A percentile compares a stretch with the other conserved stretches of the same genome.
Evolutionary conservation across 1,140 invertebrate genomes (phyloP).

Genomic region (Eurosta solidaginis): DNA sequence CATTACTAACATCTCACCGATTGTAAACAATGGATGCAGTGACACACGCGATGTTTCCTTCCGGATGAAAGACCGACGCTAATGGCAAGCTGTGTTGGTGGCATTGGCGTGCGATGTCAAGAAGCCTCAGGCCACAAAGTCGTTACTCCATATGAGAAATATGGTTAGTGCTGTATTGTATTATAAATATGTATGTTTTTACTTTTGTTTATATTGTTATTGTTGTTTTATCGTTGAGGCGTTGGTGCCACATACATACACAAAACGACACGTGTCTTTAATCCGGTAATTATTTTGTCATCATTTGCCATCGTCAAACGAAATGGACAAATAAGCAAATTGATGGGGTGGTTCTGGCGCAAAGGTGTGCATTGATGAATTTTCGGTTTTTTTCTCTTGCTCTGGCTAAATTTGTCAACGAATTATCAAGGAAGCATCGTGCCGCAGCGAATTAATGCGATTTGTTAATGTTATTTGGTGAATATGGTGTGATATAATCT

Average conservation of each 20-base stretch:
- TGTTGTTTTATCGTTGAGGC: not conserved
- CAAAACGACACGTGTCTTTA: constrained; percentile 23
- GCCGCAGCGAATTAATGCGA: constrained; percentile 10
- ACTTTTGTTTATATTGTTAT: too few relatives aligned
- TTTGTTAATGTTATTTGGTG: not conserved
- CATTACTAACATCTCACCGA: constrained; percentile 13
- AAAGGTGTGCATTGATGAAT: not conserved
- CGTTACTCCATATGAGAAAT: not conserved
- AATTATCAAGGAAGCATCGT: not conserved
- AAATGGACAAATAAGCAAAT: not conserved
- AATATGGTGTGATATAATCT: not conserved
- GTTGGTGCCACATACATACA: not conserved
- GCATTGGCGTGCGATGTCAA: constrained; percentile 4
- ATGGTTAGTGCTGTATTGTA: not conserved
- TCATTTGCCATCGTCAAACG: not conserved
- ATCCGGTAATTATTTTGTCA: constrained; percentile 31
- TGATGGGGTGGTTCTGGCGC: not conserved
- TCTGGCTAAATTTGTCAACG: not conserved
- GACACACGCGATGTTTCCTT: constrained; percentile 2
- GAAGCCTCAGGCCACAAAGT: constrained; percentile 16
- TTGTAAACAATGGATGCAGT: constrained; percentile 9
- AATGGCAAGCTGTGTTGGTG: not conserved
- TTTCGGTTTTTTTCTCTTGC: not conserved
- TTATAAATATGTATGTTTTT: not conserved
- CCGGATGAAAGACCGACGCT: not conserved